Evolutionary conservation across 1,140 invertebrate species (phyloP), one percentile per base, ranked within the genome.

Genomic region (Bombus impatiens): DNA sequence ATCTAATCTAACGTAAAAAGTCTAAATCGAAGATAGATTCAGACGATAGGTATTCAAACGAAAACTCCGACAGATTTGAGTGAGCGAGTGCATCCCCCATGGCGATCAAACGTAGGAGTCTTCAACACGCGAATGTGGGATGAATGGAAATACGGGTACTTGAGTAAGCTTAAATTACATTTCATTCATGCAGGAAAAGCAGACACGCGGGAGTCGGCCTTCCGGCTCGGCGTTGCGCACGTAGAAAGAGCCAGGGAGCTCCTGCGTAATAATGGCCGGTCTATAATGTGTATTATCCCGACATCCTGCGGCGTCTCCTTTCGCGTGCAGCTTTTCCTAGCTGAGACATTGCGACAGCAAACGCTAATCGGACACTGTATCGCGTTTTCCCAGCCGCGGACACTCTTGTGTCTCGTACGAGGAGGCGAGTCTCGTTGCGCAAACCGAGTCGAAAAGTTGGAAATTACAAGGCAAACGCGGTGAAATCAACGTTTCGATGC

Each of bases 111-210:
- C 84, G 87, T 82, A 76, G 75, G 78, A 75, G 81, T 80, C 78
- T 57, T 53, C 35, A 47, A 59, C 80, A 89, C 82, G 67, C 78
- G 85, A 88, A 90, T 86, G 89, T 72, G 77, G 83, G 86, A 88
- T 90, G 89, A 90, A 90, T 90, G 88, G 85, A 90, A 90, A 90
- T 90, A 90, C 88, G 89, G 89, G 88, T 90, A 89, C 89, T 90
- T 90, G 89, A 88, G 88, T 90, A 90, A 90, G 86, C 67, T 88
- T 87, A 90, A 90, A 90, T 90, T 90, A 90, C 83, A 90, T 90
- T 90, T 90, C 89, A 90, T 90, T 90, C 89, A 90, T 90, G 89
- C 89, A 90, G 86, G 89, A 90, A 90, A 90, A 90, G 88, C 89
- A 90, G 89, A 90, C 88, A 90, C 89, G 83, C 88, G 88, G 89